phyloP scores from a whole-genome alignment of 2,113 vertebrate genomes.

The Delphinus delphis region DNA sequence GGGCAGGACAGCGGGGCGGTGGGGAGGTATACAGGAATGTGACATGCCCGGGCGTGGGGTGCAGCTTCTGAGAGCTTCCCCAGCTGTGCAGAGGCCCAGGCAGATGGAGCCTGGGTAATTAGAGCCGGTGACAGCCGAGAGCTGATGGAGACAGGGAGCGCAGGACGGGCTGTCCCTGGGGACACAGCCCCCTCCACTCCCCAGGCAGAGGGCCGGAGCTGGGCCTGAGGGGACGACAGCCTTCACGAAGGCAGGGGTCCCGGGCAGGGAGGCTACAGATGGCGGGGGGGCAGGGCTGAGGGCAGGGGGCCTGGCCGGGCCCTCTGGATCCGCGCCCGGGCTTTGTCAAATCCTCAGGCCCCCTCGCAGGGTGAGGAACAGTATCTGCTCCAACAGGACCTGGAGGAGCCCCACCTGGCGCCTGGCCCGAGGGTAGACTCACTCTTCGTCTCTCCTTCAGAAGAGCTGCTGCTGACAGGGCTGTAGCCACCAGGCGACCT shows the following conservation, averaged over 20 bases:
- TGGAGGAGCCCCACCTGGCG: not conserved
- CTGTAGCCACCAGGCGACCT: not conserved
- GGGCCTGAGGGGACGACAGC: accelerated
- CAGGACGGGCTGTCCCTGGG: not conserved
- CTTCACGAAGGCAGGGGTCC: not conserved
- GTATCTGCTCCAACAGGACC: not conserved
- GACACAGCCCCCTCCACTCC: not conserved
- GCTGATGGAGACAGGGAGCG: not conserved
- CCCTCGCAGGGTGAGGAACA: accelerated
- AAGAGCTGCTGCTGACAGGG: not conserved
- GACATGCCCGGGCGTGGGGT: not conserved
- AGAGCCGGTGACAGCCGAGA: not conserved
- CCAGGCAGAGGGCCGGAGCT: not conserved
- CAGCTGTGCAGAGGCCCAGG: conserved; percentile 15
- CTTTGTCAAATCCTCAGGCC: not conserved
- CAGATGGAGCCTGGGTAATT: not conserved
- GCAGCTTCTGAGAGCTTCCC: not conserved
- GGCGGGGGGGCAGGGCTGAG: too few relatives aligned
- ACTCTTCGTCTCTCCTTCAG: not conserved
- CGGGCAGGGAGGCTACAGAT: not conserved
- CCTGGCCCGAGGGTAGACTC: accelerated
- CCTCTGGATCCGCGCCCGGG: not conserved
- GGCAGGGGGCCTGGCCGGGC: not conserved
- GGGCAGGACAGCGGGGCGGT: not conserved
- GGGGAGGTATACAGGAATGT: conserved; percentile 55